A percentile compares a stretch with the other conserved stretches of the same genome.
phyloP scores from a whole-genome alignment of 2,113 vertebrate genomes.

The Boulengeromyrus knoepffleri region DNA sequence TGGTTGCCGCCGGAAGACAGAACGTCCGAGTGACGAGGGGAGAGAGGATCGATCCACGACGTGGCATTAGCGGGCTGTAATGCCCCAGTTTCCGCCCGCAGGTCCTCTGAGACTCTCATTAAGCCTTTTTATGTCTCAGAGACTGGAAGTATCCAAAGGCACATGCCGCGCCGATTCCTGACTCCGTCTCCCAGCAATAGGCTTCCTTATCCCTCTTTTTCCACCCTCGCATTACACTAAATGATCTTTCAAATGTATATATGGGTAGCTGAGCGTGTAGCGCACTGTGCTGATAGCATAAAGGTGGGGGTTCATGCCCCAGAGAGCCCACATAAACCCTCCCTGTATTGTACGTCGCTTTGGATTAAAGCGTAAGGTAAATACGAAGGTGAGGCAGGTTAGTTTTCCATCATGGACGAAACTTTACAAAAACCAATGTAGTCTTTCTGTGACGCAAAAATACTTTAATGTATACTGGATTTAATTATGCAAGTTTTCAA shows the following conservation, averaged over 20 bases:
- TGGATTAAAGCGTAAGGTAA: neutral
- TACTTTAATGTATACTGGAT: neutral
- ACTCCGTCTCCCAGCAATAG: neutral
- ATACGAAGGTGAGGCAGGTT: neutral
- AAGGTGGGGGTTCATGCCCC: neutral
- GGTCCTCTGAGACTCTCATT: neutral
- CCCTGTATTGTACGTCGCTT: neutral
- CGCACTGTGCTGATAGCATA: neutral
- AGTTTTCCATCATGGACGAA: neutral
- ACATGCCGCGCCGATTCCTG: neutral
- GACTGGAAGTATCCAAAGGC: neutral
- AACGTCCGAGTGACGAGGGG: neutral
- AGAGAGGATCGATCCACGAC: constrained; percentile 1
- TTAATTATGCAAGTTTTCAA: neutral
- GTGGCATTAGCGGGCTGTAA: neutral
- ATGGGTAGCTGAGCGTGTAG: neutral
- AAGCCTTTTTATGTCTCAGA: constrained; percentile 3
- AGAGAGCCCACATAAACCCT: neutral
- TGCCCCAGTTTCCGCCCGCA: no score
- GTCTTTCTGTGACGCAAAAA: neutral
- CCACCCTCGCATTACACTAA: neutral
- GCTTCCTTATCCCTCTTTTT: neutral
- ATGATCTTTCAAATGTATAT: neutral
- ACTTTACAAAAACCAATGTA: neutral
- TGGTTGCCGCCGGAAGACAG: neutral